Evolutionary conservation across 2,113 vertebrate species (phyloP), one percentile per base, ranked within the genome.

Genomic region (Hyperoodon ampullatus): DNA sequence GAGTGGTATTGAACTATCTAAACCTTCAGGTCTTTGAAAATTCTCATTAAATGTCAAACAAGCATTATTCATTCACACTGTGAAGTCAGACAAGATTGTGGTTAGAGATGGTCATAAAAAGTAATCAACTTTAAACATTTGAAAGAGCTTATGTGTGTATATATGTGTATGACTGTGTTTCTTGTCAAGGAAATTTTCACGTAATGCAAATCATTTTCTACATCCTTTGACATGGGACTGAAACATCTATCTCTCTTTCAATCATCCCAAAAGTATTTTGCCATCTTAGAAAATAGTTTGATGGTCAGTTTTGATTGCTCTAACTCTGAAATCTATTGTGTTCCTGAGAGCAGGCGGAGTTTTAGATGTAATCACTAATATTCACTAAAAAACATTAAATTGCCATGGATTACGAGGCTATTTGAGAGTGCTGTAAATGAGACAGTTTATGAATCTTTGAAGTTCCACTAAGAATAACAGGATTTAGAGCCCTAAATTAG

Each of bases 311-410:
- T 33, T 88, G 60, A 86, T 58, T 61, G 68, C 61, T 82, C 55
- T 80, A 72, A 33, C 50, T 90, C 80, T 68, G 28, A 84, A 85
- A 71, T 84, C 28, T 84, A 18, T 60, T 78, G 30, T 75, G 82
- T 74, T 83, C 71, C 75, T 87, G 58, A 44, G 21, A 91, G 42
- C 33, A 71, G 58, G 39, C 33, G 63, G 68, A 85, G 44, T 81
- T 88, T 92, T 95, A 70, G 9, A 81, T 75, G 58, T 80, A 60
- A 71, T 88, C 35, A 42, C 23, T 72, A 81, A 70, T 44, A 28
- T 18, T 89, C 26, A 65, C 61, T 75, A 71, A 85, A 88, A 88
- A 86, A 80, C 63, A 24, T 39, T 96, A 70, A 71, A 65, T 92
- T 85, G 39, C 19, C 28, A 3, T 81, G 80, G 35, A 75, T 71